Conservation (phyloP, 2,113 vertebrate species). For the Brachyhypopomus occidentalis region DNA sequence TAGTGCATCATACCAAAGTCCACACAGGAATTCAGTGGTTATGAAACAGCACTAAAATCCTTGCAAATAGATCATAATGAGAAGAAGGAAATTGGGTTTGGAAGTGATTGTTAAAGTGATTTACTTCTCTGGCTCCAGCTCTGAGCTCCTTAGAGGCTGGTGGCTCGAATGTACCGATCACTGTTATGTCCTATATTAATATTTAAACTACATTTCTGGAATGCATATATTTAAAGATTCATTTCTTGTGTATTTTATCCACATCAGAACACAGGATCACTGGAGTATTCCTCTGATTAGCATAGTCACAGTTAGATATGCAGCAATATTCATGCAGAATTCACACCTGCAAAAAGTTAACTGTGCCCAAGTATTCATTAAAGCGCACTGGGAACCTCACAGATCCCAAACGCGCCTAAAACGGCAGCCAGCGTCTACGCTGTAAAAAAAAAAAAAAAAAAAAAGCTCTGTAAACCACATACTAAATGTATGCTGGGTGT, state of each 20-base stretch:
- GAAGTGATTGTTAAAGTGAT: background rate
- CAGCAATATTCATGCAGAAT: constrained; percentile 58
- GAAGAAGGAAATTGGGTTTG: background rate
- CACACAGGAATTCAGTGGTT: background rate
- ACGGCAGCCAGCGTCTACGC: background rate
- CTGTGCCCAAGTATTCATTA: constrained; percentile 54
- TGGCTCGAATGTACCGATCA: background rate
- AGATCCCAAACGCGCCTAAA: constrained; percentile 9
- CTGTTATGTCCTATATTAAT: background rate
- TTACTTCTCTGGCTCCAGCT: background rate
- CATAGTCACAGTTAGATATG: constrained; percentile 60
- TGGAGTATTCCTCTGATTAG: constrained; percentile 47
- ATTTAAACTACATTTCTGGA: constrained; percentile 24
- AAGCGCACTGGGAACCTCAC: constrained; percentile 28
- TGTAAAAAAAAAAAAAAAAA: too few species aligned
- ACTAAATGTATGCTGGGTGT: constrained; percentile 24
- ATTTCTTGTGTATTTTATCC: constrained; percentile 35
- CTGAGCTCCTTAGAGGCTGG: background rate
- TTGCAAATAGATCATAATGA: constrained; percentile 2
- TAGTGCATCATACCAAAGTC: background rate
- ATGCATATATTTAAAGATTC: constrained; percentile 5
- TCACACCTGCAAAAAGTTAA: constrained; percentile 59
- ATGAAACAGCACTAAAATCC: constrained; percentile 15
- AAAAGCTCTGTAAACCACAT: constrained; percentile 5
- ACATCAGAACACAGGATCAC: constrained; percentile 50